Conservation (phyloP, 2,113 vertebrate genomes). For the Catagonus wagneri region DNA sequence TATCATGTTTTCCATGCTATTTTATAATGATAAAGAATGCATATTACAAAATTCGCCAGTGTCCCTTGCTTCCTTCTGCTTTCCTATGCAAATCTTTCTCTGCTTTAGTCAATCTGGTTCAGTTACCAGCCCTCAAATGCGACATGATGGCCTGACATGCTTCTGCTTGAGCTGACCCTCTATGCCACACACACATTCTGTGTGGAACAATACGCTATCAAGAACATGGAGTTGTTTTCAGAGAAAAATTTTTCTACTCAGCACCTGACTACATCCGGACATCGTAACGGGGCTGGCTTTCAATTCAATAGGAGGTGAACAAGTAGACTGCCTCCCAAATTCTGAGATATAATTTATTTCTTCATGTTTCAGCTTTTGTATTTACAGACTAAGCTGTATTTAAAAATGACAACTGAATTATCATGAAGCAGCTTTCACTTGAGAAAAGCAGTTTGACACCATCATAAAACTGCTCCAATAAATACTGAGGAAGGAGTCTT, state of each 20-base stretch:
- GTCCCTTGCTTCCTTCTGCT: neutral
- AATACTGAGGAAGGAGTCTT: neutral
- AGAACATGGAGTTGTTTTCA: neutral
- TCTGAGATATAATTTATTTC: neutral
- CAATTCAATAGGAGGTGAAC: neutral
- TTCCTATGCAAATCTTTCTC: neutral
- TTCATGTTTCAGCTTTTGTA: neutral
- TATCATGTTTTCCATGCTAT: neutral
- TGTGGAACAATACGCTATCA: too few relatives aligned
- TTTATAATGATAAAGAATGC: neutral
- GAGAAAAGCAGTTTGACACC: neutral
- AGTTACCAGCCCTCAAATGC: neutral
- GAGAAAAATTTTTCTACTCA: neutral
- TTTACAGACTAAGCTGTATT: neutral
- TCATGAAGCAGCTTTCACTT: neutral
- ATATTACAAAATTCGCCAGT: accelerated
- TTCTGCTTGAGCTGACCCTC: too few relatives aligned
- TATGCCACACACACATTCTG: too few relatives aligned
- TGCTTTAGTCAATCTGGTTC: neutral
- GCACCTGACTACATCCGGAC: neutral
- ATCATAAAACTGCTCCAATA: neutral
- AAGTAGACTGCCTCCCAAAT: neutral
- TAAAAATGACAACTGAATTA: neutral
- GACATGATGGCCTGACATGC: accelerated
- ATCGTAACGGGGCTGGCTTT: neutral